phyloP scores from a whole-genome alignment of 2,113 vertebrate genomes.

The Microcebus jonahi region DNA sequence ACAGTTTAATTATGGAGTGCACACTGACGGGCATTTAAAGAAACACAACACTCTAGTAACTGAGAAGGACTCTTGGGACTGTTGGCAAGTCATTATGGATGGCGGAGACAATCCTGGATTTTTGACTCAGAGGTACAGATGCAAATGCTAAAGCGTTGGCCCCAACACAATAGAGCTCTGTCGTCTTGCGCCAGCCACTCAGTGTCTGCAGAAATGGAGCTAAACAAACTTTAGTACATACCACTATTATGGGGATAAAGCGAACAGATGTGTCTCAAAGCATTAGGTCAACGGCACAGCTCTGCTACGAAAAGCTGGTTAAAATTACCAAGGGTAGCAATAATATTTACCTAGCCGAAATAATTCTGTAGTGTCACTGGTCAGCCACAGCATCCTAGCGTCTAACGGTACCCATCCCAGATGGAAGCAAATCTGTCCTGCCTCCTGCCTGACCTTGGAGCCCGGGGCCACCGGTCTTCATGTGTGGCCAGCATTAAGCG shows the following conservation, averaged over 20 bases:
- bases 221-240: neutral
- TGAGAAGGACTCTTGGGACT: neutral
- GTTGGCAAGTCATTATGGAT: neutral
- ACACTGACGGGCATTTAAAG: neutral
- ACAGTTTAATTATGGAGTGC: neutral
- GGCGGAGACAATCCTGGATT: neutral
- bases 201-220: neutral
- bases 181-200: neutral
- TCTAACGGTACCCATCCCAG: conserved; percentile 57
- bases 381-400: conserved; percentile 71
- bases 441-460: conserved; percentile 57
- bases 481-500: conserved; percentile 78
- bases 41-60: neutral
- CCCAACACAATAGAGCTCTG: neutral
- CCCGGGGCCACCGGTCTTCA: conserved; percentile 64
- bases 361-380: neutral
- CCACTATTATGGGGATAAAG: neutral
- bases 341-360: neutral
- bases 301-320: neutral
- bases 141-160: neutral
- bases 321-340: neutral
- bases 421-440: conserved; percentile 61
- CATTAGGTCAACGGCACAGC: neutral
- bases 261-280: neutral
- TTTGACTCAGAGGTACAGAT: neutral